Base-by-base conservation (phyloP, 1,140 invertebrate species). In the Rhyzopertha dominica region DNA sequence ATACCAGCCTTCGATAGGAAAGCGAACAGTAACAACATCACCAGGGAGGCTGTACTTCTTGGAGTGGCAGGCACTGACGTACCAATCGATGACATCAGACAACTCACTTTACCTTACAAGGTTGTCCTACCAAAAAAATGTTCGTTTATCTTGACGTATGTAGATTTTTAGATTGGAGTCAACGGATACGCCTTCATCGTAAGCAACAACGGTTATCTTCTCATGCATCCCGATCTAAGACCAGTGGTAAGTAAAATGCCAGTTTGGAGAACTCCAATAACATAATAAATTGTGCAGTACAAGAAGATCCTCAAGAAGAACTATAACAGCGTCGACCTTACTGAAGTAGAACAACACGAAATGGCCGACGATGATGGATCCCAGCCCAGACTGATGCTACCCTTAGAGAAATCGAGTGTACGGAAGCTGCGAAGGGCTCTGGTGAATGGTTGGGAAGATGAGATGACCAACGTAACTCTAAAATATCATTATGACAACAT, bases 101-200 rank as follows among this genome's bases (percentile, higher is more conserved):
- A 86, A 68, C 69, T 95, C 20, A 90, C 88, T 0, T 77, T 90
- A 20, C 85, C 90, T 4, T 89, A 87, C 56, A 84, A 83, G 61
- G 77, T 79, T 53, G 10, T 43, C 28, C 10, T 45, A 28, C 29
- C 26, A 30, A 38, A 39, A 46, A 45, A 45, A 34, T 24, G 30
- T 14, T 35, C n/a, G 17, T 26, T 23, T 12, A 24, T 32, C 9
- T 25, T 42, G 38, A 28, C 34, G 19, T 43, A 38, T 32, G 59
- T 58, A n/a, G n/a, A 23, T 32, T 74, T 74, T 50, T 59, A 92
- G 84, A 78, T 97, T 28, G 95, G 94, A 14, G 91, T 95, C 0
- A 95, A 96, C 69, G 94, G 89, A 3, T 97, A 95, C 67, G 87
- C 90, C 1, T 96, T 97, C 71, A 85, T 93, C 45, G 86, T 96